Evolutionary conservation across 2,888 invertebrate genomes (phyloP).

Genomic region (Agrilus biguttatus): DNA sequence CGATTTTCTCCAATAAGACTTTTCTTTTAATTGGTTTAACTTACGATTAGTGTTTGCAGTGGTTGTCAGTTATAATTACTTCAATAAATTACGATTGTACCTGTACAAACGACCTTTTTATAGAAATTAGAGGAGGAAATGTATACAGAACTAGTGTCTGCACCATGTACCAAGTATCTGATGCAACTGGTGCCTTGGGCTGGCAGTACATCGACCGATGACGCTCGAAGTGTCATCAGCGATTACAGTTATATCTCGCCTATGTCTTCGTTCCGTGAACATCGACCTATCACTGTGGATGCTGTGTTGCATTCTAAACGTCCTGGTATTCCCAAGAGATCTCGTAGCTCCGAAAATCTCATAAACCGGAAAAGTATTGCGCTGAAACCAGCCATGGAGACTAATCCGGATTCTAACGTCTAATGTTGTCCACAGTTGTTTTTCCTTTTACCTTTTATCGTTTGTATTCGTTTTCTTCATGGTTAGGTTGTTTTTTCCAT

Average conservation of each 20-base stretch:
- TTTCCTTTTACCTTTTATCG: slow-evolving; percentile 4
- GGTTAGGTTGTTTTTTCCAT: slow-evolving; percentile 2
- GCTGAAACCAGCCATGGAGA: slow-evolving; percentile 4
- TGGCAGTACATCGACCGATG: too few relatives aligned
- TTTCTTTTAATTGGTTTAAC: slow-evolving; percentile 1
- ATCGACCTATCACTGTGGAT: too few relatives aligned
- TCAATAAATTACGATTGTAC: neutral
- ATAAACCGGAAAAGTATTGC: too few relatives aligned
- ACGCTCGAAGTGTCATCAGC: too few relatives aligned
- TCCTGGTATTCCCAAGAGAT: too few relatives aligned
- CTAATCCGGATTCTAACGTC: slow-evolving; percentile 20
- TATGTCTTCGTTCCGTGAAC: too few relatives aligned
- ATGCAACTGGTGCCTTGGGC: too few relatives aligned
- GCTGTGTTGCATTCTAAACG: too few relatives aligned
- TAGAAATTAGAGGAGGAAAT: slow-evolving; percentile 40
- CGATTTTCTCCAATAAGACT: slow-evolving; percentile 4
- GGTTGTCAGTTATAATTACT: slow-evolving; percentile 1
- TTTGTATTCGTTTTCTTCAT: neutral
- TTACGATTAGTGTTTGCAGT: neutral
- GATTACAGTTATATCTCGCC: too few relatives aligned
- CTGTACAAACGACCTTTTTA: slow-evolving; percentile 23
- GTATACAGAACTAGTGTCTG: slow-evolving; percentile 30
- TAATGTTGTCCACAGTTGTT: slow-evolving; percentile 11
- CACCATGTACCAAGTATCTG: slow-evolving; percentile 25
- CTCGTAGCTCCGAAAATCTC: too few relatives aligned